phyloP scores from a whole-genome alignment of 1,140 invertebrate species.

The Magallana angulata region DNA sequence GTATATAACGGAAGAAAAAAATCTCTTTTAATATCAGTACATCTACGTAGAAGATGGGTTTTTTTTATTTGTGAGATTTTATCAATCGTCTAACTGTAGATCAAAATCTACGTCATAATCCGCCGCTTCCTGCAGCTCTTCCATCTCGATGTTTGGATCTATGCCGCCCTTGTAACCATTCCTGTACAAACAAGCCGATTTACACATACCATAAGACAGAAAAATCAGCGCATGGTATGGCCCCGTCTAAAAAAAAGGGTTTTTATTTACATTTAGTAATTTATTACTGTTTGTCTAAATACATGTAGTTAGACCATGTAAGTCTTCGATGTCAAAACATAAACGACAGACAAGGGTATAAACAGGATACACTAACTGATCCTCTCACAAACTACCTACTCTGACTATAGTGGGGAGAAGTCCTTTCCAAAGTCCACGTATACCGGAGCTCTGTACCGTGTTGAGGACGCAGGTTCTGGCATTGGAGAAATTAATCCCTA shows the following conservation, averaged over 20 bases:
- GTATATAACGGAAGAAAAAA: too few relatives aligned
- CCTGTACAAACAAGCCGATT: conserved; percentile 27
- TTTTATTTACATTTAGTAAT: too few relatives aligned
- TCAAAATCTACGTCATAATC: conserved; percentile 27
- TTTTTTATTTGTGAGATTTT: neutral
- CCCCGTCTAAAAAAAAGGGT: neutral
- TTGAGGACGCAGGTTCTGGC: neutral
- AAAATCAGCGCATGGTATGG: conserved; percentile 39
- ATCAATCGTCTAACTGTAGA: neutral
- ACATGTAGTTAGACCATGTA: too few relatives aligned
- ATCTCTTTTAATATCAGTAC: too few relatives aligned
- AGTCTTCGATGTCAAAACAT: too few relatives aligned
- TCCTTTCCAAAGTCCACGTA: conserved; percentile 43
- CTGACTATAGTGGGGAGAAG: conserved; percentile 42
- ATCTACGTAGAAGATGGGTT: too few relatives aligned
- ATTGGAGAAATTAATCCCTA: conserved; percentile 35
- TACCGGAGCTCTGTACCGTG: neutral
- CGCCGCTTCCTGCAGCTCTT: conserved; percentile 38
- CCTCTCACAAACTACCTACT: neutral
- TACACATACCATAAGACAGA: conserved; percentile 44
- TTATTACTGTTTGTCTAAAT: too few relatives aligned
- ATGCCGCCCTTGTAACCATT: conserved; percentile 40
- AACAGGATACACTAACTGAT: too few relatives aligned
- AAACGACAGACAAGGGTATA: too few relatives aligned
- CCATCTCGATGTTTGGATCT: conserved; percentile 43